Percentiles rank a stretch among this genome's conserved stretches.
Conservation (phyloP, 2,888 invertebrate genomes). For the Willowsia nigromaculata region DNA sequence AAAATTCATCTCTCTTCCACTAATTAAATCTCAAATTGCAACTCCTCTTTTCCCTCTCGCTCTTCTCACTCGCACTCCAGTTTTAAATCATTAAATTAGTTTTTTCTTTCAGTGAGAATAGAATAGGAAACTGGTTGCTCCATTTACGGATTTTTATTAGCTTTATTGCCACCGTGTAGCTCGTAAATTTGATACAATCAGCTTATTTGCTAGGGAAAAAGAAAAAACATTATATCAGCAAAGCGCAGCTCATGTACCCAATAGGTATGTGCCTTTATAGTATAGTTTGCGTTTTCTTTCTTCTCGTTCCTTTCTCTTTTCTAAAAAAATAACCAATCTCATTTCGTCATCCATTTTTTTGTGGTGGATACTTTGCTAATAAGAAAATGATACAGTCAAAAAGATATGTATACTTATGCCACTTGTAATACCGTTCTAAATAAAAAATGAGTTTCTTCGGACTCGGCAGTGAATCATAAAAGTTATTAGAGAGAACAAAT, state of each 20-base stretch:
- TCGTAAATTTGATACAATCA: slow-evolving; percentile 72
- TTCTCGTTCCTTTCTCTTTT: slow-evolving; percentile 17
- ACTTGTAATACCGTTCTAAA: slow-evolving; percentile 57
- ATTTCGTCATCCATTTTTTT: neutral
- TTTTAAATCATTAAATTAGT: slow-evolving; percentile 70
- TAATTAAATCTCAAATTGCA: slow-evolving; percentile 72
- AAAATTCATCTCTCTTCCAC: slow-evolving; percentile 70
- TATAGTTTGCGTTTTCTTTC: neutral
- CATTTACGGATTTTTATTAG: slow-evolving; percentile 71
- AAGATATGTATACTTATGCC: neutral
- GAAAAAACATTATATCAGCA: slow-evolving; percentile 49
- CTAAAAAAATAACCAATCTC: neutral
- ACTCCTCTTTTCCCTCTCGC: slow-evolving; percentile 49
- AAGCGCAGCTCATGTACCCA: neutral
- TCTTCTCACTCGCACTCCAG: slow-evolving; percentile 64
- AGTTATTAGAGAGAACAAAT: neutral
- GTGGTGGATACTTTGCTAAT: neutral
- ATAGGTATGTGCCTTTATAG: neutral
- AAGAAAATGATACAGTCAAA: slow-evolving; percentile 3
- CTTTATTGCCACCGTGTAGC: slow-evolving; percentile 70
- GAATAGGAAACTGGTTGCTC: slow-evolving; percentile 69
- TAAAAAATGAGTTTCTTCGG: neutral
- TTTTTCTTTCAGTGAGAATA: slow-evolving; percentile 52
- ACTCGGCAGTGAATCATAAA: neutral
- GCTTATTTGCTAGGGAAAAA: slow-evolving; percentile 65